These are phyloP conservation scores for Empis stercorea DNA, from an alignment of 2,888 invertebrate genomes.

Conservation along the genomic window DNA sequence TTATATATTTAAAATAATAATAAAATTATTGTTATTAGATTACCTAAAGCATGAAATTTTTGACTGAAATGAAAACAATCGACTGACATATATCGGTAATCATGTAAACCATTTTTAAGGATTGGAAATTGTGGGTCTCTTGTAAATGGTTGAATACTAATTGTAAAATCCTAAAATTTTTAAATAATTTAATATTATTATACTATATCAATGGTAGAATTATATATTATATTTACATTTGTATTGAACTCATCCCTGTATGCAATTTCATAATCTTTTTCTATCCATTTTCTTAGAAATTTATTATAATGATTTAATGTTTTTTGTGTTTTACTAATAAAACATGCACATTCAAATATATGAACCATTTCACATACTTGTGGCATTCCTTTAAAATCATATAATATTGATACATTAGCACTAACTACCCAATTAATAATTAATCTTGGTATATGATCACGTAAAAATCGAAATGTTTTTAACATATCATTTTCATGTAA, in stretches of 20 bases:
- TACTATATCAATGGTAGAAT: not conserved
- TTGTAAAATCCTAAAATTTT: conserved; percentile 40
- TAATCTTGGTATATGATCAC: conserved; percentile 41
- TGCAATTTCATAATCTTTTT: conserved; percentile 39
- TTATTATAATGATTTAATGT: conserved; percentile 7
- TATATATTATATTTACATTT: conserved; percentile 1
- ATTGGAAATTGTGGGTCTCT: conserved; percentile 26
- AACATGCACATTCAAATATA: conserved; percentile 24
- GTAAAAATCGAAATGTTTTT: conserved; percentile 37
- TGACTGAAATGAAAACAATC: conserved; percentile 53
- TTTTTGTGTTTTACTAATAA: conserved; percentile 15
- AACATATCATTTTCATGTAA: conserved; percentile 39
- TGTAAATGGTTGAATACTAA: conserved; percentile 39
- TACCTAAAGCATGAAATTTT: conserved; percentile 37
- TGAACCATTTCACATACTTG: conserved; percentile 20
- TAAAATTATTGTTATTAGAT: no score
- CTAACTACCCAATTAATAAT: conserved; percentile 23
- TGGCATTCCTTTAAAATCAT: conserved; percentile 16
- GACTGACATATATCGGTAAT: conserved; percentile 39
- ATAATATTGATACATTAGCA: conserved; percentile 19
- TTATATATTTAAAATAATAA: no score
- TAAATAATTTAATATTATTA: not conserved
- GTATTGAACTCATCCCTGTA: conserved; percentile 27
- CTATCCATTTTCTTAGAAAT: conserved; percentile 34
- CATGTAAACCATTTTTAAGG: conserved; percentile 30